Base-by-base conservation (phyloP, 2,113 vertebrate species). In the Phodopus roborovskii region DNA sequence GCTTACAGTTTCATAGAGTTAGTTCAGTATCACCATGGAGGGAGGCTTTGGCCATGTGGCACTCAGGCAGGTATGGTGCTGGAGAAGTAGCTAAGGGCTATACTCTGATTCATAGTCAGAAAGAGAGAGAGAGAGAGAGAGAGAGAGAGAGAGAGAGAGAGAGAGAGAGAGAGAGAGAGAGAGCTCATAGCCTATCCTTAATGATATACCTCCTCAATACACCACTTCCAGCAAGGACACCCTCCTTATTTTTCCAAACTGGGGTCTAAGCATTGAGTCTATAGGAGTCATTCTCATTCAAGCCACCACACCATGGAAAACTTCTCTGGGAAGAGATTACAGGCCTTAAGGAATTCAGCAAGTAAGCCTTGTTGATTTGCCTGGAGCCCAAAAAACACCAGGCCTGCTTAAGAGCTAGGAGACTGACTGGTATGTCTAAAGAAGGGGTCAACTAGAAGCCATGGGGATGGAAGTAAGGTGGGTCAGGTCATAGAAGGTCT, bases 51-150 rank as follows among this genome's bases (percentile, higher is more conserved):
- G 24, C 42, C 0, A 6, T 7, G 62, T 17, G 36, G 81, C 26
- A 28, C 0, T 0, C 12, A 62, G 58, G n/a, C 36, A 82, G 56
- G 22, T 4, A 5, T 24, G 45, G 48, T 7, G 0, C n/a, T 42
- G 7, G 8, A 83, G 81, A 62, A 83, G 16, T 10, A 62, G n/a
- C 15, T 28, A 39, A 83, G 24, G 58, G 53, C 56, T 58, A 60
- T n/a, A 42, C 39, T 3, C 56, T 42, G 7, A 60, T 39, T 20
- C 22, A 8, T 50, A 50, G 50, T 11, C 1, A 19, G 33, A 79
- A 36, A 15, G 9, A 24, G 53, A n/a, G 19, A 58, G 53, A 60
- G 53, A 56, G 12, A 13, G 56, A 42, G 70, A 22, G n/a, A n/a
- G 33, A 70, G 17, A 22, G 8, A 66, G 2, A 62, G 20, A 62